Evolutionary conservation across 2,888 invertebrate species (phyloP), one percentile per base, ranked within the genome.

Genomic region (Drosophila neonasuta): DNA sequence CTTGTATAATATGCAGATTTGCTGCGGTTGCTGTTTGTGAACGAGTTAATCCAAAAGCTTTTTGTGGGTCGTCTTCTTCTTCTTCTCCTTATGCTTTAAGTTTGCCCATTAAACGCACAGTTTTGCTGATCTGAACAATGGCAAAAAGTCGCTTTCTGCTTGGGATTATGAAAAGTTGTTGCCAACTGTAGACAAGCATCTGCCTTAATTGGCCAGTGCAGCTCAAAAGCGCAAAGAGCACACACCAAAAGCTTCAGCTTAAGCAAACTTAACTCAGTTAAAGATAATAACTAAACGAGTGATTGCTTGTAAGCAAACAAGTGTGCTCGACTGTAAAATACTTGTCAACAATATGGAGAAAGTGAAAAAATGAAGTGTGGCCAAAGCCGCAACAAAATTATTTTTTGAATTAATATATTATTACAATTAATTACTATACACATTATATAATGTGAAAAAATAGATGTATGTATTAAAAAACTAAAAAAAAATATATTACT

Each of bases 1-100:
- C 41, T 51, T 5, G 64, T 63, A 77, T 65, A 71, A 73, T 68
- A 83, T 83, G 77, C 81, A 80, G 68, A 83, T 83, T 79, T 77
- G 70, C 71, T 73, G 68, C 63, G 79, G 67, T 62, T 65, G 67
- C 46, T 63, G 58, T 62, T 69, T 68, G 60, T 51, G 56, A 61
- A 57, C 39, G 74, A 67, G 69, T 76, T 78, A 60, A 71, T 61
- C 60, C 63, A 46, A 70, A 68, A 70, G 73, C 60, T 63, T 58
- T 57, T 57, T 7, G n/a, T n/a, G 41, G 24, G 9, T 48, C 45
- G 1, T 10, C 11, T 7, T 29, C 2, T 5, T 5, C 11, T 15
- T 13, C n/a, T 13, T 39, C 24, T 24, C 0, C 24, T 24, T 20
- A 15, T 67, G 51, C 66, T 71, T 73, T 55, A 66, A 69, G 70